Evolutionary conservation across 2,113 vertebrate genomes (phyloP), one percentile per base, ranked within the genome.

Genomic region (Salvelinus namaycush): DNA sequence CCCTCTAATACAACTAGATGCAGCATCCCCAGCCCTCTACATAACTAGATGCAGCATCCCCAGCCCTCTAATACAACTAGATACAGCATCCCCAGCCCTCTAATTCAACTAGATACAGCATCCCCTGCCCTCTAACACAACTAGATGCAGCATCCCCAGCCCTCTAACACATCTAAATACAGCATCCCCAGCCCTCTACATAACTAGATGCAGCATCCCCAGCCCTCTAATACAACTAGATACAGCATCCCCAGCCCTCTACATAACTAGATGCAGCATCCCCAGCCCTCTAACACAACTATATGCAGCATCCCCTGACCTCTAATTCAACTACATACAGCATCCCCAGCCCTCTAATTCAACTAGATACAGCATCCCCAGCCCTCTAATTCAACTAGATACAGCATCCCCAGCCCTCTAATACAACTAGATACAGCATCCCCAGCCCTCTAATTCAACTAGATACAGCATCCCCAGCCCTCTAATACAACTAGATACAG

Each of bases 391-490:
- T 14, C 44, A 27, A 39, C 67, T 57, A 26, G 24, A 67, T 27
- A 31, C 34, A 62, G 14, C 60, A 74, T 20, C 62, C 5, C 48
- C 18, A 1, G n/a, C 0, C 14, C 34, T 39, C 60, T 9, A 20
- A n/a, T 24, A 11, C 31, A 8, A 27, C 49, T 39, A 59, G 27
- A 39, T 54, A 16, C 72, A 75, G 2, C 60, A 22, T 39, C 34
- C 34, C n/a, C 18, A 1, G n/a, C 0, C 14, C 34, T 39, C 60
- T 9, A 34, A n/a, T 48, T 4, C 31, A 8, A 9, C 29, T 31
- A 57, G 4, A n/a, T 34, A 77, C 72, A 79, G 85, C 74, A 82
- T 74, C 81, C 73, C 68, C 74, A 49, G 22, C n/a, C 48, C 8
- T 49, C 48, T 49, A 49, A 49, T 13, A 13, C 64, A 77, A 0